Evolutionary conservation across 2,797 vertebrate species (phyloP).

Genomic region (Capromys pilorides): DNA sequence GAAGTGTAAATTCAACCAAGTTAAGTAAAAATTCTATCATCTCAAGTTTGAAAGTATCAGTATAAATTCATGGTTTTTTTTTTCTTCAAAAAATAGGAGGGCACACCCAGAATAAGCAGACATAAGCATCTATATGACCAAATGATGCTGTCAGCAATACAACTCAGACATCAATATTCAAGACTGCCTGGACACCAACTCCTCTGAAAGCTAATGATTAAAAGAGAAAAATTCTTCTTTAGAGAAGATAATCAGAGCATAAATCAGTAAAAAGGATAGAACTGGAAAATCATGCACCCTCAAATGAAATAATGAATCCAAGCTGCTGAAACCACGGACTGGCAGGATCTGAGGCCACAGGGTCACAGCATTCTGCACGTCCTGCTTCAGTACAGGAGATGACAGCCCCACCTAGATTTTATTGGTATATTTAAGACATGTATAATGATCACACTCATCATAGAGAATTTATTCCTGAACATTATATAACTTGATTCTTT

Average conservation of each 20-base stretch:
- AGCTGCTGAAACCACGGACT: neutral
- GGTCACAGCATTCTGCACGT: neutral
- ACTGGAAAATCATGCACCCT: neutral
- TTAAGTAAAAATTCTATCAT: conserved; percentile 21
- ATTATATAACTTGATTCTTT: neutral
- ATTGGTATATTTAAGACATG: neutral
- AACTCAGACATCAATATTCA: neutral
- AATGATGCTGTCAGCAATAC: neutral
- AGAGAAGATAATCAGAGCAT: neutral
- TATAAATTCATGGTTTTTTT: neutral
- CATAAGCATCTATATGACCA: neutral
- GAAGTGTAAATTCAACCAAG: conserved; percentile 29
- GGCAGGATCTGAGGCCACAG: neutral
- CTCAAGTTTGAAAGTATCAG: neutral
- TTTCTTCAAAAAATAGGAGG: neutral
- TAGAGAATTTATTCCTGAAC: neutral
- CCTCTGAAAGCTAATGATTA: neutral
- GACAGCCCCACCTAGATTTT: neutral
- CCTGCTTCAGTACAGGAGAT: too few species aligned
- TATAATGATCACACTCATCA: neutral
- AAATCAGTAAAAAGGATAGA: neutral
- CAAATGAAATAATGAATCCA: neutral
- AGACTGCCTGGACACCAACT: neutral
- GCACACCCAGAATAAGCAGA: neutral
- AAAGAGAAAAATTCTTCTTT: neutral